phyloP scores from a whole-genome alignment of 2,113 vertebrate species.

The Synodontis membranacea region DNA sequence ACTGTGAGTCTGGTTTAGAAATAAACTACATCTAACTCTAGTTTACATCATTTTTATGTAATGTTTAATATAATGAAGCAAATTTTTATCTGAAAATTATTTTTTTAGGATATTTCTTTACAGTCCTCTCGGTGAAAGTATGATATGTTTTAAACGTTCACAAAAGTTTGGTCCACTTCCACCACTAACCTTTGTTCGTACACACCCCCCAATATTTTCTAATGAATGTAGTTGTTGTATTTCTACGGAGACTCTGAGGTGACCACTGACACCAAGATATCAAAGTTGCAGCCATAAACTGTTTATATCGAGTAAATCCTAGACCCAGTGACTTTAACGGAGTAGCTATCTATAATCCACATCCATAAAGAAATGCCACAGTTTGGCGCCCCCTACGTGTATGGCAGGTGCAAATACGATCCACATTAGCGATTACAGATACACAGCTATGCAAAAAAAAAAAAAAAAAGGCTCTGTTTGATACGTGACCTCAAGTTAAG shows the following conservation, averaged over 20 bases:
- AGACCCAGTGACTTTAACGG: background rate
- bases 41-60: background rate
- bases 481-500: background rate
- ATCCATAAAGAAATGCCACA: background rate
- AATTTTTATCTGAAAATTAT: background rate
- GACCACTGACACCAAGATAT: background rate
- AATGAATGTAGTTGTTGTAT: background rate
- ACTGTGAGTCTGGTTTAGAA: background rate
- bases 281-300: background rate
- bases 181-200: background rate
- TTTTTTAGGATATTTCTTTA: background rate
- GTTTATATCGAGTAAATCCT: background rate
- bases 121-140: background rate
- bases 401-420: background rate
- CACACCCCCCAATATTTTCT: background rate
- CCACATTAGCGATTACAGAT: background rate
- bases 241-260: background rate
- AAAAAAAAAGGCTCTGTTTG: background rate
- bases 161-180: background rate
- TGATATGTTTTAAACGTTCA: background rate
- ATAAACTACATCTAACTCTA: background rate
- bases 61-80: background rate
- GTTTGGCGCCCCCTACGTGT: background rate
- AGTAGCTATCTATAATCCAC: background rate
- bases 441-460: background rate